Evolutionary conservation across 2,888 invertebrate species (phyloP).

Genomic region (Drymonia ruficornis): DNA sequence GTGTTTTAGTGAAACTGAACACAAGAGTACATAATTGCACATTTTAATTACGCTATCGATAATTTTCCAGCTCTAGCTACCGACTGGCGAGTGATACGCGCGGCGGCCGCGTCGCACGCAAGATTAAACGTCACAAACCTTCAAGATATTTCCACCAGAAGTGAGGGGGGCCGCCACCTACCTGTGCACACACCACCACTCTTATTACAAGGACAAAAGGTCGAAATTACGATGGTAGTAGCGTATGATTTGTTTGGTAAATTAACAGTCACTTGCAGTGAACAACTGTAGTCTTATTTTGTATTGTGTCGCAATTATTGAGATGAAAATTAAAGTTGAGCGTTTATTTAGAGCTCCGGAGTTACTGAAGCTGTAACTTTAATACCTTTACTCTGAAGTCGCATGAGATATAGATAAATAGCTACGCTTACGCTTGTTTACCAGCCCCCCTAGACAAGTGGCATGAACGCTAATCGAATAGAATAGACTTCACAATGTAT

Average conservation of each 20-base stretch:
- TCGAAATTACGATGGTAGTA: slow-evolving; percentile 27
- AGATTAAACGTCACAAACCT: slow-evolving; percentile 84
- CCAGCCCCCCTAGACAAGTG: too few species aligned
- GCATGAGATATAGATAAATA: too few species aligned
- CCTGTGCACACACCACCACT: slow-evolving; percentile 35
- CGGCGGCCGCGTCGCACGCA: slow-evolving; percentile 78
- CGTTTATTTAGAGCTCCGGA: slow-evolving; percentile 14
- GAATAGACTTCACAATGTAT: too few species aligned
- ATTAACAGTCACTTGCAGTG: slow-evolving; percentile 67
- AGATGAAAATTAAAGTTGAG: slow-evolving; percentile 39
- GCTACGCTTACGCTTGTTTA: too few species aligned
- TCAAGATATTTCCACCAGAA: slow-evolving; percentile 63
- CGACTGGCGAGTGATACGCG: slow-evolving; percentile 77
- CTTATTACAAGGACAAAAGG: slow-evolving; percentile 41
- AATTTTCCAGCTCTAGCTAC: slow-evolving; percentile 48
- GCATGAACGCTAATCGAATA: too few species aligned
- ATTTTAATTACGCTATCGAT: slow-evolving; percentile 23
- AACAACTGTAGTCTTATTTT: slow-evolving; percentile 49
- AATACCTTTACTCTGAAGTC: too few species aligned
- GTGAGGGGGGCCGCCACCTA: slow-evolving; percentile 42
- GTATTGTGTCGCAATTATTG: slow-evolving; percentile 56
- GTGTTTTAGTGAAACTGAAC: too few species aligned
- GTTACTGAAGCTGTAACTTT: too few species aligned
- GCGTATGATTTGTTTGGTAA: slow-evolving; percentile 33
- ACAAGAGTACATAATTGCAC: too few species aligned